Base-by-base conservation (phyloP, 1,140 invertebrate genomes). In the Listronotus bonariensis region DNA sequence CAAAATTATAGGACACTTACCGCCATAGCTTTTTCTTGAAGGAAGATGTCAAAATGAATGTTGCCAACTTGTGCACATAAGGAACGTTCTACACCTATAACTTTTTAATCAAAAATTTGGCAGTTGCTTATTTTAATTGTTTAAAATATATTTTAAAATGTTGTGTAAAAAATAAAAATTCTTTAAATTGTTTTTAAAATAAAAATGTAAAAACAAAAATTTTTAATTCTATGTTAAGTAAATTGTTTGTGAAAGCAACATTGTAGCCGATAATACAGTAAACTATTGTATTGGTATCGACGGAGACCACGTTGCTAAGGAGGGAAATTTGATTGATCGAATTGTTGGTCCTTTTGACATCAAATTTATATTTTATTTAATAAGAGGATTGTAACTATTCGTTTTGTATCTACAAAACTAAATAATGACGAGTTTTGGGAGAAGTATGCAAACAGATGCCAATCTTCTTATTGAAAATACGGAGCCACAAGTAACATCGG, bases 401-500 rank as follows among this genome's bases (percentile, higher is more conserved):
- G 3, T 10, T 36, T 36, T 8, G 34, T 36, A 36, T 12, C 1
- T 26, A 5, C 20, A 26, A 26, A 26, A 3, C 2, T 5, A 5
- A 26, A 3, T 26, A 26, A 26, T 26, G 20, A 7, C n/a, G 38
- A 40, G 38, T 40, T 40, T 40, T 7, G 11, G n/a, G 12, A 46
- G 43, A 17, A 18, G 15, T 46, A 46, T 17, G 2, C 43, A 46
- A 46, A 46, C 20, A 9, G 20, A 18, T 10, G 46, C 10, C 17
- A 20, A 14, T 52, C 11, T 52, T 17, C 14, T 15, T 17, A 17
- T 11, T 17, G 62, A 65, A 15, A 53, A 56, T 6, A 10, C 58
- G 6, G 76, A 75, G 59, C 73, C 74, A 3, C 59, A 68, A 51
- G 67, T 77, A 10, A 74, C 70, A 11, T 78, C 76, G 5, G n/a